Percentiles rank a stretch among this genome's conserved stretches.
These are phyloP conservation scores for Hydrolagus affinis DNA, from an alignment of 2,113 vertebrate species.

Conservation along the genomic window DNA sequence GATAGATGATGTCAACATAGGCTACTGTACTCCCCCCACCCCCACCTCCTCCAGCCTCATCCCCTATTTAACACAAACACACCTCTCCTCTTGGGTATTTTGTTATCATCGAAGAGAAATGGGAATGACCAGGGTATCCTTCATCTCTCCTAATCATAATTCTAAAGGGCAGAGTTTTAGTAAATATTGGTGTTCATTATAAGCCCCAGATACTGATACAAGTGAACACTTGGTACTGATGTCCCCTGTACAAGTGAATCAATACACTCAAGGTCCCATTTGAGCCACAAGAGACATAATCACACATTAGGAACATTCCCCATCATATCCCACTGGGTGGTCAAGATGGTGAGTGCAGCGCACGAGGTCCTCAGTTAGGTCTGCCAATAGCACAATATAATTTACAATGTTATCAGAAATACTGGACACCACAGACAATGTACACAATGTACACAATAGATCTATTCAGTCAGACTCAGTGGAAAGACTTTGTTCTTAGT, in stretches of 20 bases:
- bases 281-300: background rate
- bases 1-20: background rate
- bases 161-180: background rate
- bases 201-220: background rate
- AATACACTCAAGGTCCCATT: background rate
- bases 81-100: background rate
- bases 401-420: no score
- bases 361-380: no score
- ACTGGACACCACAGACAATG: no score
- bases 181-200: background rate
- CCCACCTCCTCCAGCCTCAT: background rate
- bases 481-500: no score
- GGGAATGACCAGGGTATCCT: background rate
- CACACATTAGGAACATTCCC: background rate
- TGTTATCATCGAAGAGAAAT: background rate
- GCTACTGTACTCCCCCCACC: background rate
- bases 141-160: background rate
- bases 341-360: background rate
- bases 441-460: no score
- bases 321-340: background rate
- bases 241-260: background rate
- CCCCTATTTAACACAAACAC: background rate
- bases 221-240: background rate
- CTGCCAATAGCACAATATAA: no score
- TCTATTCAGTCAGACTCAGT: no score